Percentiles rank a stretch among this genome's conserved stretches.
phyloP scores from a whole-genome alignment of 2,113 vertebrate species.

The Regulus satrapa region DNA sequence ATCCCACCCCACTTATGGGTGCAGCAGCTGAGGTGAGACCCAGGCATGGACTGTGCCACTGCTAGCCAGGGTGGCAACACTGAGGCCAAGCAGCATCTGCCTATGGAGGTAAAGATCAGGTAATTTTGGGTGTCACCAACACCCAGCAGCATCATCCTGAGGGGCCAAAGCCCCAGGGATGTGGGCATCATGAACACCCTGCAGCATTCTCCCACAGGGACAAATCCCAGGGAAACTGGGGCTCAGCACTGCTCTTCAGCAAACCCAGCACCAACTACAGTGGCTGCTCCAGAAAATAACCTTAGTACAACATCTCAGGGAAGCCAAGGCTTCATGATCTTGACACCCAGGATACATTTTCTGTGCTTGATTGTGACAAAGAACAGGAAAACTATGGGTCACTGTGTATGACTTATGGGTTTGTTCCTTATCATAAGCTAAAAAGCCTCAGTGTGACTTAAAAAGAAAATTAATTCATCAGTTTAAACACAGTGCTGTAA shows the following conservation, averaged over 20 bases:
- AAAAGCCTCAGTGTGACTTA: not conserved
- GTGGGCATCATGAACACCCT: not conserved
- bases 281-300: not conserved
- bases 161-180: not conserved
- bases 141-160: not conserved
- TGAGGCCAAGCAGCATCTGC: accelerated
- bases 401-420: not conserved
- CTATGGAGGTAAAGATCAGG: not conserved
- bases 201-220: not conserved
- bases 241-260: not conserved
- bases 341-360: not conserved
- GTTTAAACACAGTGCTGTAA: constrained; percentile 12
- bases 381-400: not conserved
- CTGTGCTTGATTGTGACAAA: not conserved
- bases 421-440: not conserved
- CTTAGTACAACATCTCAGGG: not conserved
- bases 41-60: not conserved
- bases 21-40: not conserved
- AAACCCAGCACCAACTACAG: not conserved
- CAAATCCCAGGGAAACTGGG: not conserved
- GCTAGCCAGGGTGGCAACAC: not conserved
- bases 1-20: not conserved
- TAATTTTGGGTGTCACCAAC: not conserved
- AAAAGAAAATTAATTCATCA: constrained; percentile 40
- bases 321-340: not conserved